Evolutionary conservation across 2,113 vertebrate genomes (phyloP), one percentile per base, ranked within the genome.

Genomic region (Rallus limicola): DNA sequence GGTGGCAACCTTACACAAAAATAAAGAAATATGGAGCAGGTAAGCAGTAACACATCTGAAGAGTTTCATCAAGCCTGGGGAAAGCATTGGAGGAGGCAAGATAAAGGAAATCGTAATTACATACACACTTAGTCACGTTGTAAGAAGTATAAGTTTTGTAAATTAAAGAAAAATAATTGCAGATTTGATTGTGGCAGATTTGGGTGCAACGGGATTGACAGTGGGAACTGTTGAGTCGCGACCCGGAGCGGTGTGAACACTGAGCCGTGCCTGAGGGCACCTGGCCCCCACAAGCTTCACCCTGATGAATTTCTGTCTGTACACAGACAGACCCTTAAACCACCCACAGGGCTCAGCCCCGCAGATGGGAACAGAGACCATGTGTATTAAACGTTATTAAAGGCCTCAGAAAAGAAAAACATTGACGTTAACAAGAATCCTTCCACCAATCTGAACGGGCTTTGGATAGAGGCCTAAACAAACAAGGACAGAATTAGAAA

Each of bases 361-460:
- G 28, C 86, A 82, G 77, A 46, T 82, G 83, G 74, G 0, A 63
- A 31, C 74, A n/a, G 65, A 75, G 38, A 38, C 1, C 1, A 17
- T 34, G 7, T 3, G 1, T 13, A 82, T 40, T 68, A 72, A 82
- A 84, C 67, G 34, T 78, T 53, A 9, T 59, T 82, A 87, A 87
- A 92, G 67, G 44, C 44, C 63, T 80, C 81, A 55, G 64, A 82
- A 95, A 95, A 79, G 62, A 53, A 94, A 85, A 93, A 36, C 59
- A 59, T 9, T 76, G 70, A 82, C 11, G 7, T 91, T 93, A 95
- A 93, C 63, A 91, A 64, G 88, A 25, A 60, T 62, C 38, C 80
- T 71, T 91, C 77, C 69, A 78, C 20, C 76, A 65, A 79, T 76
- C 68, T 78, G 65, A 77, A 36, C 11, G 55, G 62, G 63, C 28